Evolutionary conservation across 1,140 invertebrate species (phyloP).

Genomic region (Aphelenchoides fujianensis): DNA sequence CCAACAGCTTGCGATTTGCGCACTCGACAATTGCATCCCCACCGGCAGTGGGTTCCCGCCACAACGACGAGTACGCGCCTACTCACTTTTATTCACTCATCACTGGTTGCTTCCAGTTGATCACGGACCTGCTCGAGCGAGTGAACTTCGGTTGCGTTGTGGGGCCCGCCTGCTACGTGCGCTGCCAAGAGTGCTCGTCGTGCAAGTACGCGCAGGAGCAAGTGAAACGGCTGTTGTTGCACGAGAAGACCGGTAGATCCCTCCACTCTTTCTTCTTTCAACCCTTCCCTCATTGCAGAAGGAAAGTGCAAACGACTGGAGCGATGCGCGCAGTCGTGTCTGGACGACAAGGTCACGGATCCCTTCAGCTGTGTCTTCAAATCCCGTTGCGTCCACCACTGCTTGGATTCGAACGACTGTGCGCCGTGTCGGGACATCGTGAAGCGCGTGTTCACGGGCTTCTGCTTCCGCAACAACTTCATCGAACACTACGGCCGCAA

Average conservation of each 20-base stretch:
- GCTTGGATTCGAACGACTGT: slow-evolving; percentile 26
- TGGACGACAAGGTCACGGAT: slow-evolving; percentile 28
- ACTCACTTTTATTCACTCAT: not conserved
- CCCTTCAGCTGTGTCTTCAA: slow-evolving; percentile 35
- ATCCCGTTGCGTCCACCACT: slow-evolving; percentile 23
- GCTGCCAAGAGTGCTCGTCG: slow-evolving; percentile 23
- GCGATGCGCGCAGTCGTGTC: slow-evolving; percentile 32
- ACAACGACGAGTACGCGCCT: slow-evolving; percentile 10
- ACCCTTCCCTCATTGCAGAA: not conserved
- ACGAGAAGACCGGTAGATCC: slow-evolving; percentile 25
- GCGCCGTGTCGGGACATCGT: slow-evolving; percentile 32
- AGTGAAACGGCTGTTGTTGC: slow-evolving; percentile 28
- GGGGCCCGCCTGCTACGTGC: slow-evolving; percentile 31
- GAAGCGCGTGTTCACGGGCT: slow-evolving; percentile 36
- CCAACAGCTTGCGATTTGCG: slow-evolving; percentile 37
- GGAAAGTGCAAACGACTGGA: slow-evolving; percentile 32
- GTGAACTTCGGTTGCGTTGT: slow-evolving; percentile 34
- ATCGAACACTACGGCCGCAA: slow-evolving; percentile 35
- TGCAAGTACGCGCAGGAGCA: slow-evolving; percentile 38
- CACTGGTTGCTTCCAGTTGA: slow-evolving; percentile 12
- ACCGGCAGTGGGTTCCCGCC: slow-evolving; percentile 18
- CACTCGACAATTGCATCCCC: slow-evolving; percentile 35
- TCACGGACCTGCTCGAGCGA: slow-evolving; percentile 23
- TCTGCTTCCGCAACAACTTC: slow-evolving; percentile 25
- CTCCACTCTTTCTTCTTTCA: slow-evolving; percentile 16